These are phyloP conservation scores for Orientallactaga sibirica DNA, from an alignment of 2,797 vertebrate genomes.

Conservation along the genomic window DNA sequence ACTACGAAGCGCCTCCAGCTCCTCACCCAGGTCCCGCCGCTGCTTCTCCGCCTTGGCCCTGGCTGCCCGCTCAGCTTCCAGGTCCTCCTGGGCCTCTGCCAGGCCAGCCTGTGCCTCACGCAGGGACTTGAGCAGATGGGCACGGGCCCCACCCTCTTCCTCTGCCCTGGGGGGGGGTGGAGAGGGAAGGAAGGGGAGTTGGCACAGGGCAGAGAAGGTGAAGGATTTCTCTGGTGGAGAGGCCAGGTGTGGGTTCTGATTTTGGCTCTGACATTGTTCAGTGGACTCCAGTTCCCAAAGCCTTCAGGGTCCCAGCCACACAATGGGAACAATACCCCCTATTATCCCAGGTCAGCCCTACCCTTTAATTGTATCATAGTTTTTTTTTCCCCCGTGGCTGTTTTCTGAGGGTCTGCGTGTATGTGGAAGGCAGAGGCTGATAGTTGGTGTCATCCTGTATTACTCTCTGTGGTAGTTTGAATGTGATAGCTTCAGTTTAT, in stretches of 20 bases:
- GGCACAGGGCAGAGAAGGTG: not conserved
- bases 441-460: no score
- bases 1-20: constrained; percentile 94
- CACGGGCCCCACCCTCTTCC: constrained; percentile 91
- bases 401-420: not conserved
- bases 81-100: constrained; percentile 94
- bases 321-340: not conserved
- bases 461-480: no score
- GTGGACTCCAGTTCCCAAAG: not conserved
- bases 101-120: constrained; percentile 93
- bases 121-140: constrained; percentile 91
- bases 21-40: constrained; percentile 93
- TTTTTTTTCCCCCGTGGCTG: no score
- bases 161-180: constrained; percentile 88
- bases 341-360: not conserved
- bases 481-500: no score
- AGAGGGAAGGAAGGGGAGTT: not conserved
- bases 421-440: no score
- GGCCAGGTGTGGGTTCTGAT: not conserved
- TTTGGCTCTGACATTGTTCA: not conserved
- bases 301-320: not conserved
- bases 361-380: not conserved
- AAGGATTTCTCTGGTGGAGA: not conserved
- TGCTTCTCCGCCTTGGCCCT: constrained; percentile 94
- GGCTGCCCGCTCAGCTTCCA: constrained; percentile 92